These are phyloP conservation scores for Rhagophthalmus giganteus DNA, from an alignment of 2,888 invertebrate species.

Conservation along the genomic window DNA sequence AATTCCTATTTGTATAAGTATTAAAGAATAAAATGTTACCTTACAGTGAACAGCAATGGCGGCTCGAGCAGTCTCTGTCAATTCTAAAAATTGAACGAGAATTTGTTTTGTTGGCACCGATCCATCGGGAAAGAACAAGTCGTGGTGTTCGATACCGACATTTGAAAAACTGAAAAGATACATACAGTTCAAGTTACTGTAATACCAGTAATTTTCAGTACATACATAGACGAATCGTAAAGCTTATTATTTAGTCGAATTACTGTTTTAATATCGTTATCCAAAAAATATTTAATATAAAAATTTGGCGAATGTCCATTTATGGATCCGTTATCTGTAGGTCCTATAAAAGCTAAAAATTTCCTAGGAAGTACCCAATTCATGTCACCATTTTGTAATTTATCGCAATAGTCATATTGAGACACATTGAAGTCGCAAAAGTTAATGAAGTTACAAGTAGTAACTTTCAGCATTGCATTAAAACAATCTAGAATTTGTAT, in stretches of 20 bases:
- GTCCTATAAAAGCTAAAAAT: slow-evolving; percentile 87
- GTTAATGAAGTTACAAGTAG: slow-evolving; percentile 74
- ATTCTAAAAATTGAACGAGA: slow-evolving; percentile 76
- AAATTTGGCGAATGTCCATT: slow-evolving; percentile 71
- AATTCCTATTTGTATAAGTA: slow-evolving; percentile 1
- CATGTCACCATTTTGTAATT: slow-evolving; percentile 83
- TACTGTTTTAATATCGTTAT: slow-evolving; percentile 78
- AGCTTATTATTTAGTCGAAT: slow-evolving; percentile 82
- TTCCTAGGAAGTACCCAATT: slow-evolving; percentile 88
- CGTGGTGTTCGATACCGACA: slow-evolving; percentile 82
- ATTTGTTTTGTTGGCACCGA: slow-evolving; percentile 80
- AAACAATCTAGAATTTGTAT: slow-evolving; percentile 69
- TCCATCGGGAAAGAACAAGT: slow-evolving; percentile 88
- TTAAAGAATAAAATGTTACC: slow-evolving; percentile 54
- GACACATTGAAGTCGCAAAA: slow-evolving; percentile 80
- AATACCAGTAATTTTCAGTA: too few relatives aligned
- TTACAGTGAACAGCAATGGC: slow-evolving; percentile 92
- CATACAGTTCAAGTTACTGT: too few relatives aligned
- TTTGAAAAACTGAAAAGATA: slow-evolving; percentile 8
- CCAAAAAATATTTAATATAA: slow-evolving; percentile 82
- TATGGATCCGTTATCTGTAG: slow-evolving; percentile 58
- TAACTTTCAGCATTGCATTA: slow-evolving; percentile 72
- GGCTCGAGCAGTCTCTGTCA: slow-evolving; percentile 74
- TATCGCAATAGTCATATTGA: slow-evolving; percentile 82
- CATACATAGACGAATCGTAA: slow-evolving; percentile 73